Conservation (phyloP, 1,140 invertebrate species). For the Oryzaephilus surinamensis region DNA sequence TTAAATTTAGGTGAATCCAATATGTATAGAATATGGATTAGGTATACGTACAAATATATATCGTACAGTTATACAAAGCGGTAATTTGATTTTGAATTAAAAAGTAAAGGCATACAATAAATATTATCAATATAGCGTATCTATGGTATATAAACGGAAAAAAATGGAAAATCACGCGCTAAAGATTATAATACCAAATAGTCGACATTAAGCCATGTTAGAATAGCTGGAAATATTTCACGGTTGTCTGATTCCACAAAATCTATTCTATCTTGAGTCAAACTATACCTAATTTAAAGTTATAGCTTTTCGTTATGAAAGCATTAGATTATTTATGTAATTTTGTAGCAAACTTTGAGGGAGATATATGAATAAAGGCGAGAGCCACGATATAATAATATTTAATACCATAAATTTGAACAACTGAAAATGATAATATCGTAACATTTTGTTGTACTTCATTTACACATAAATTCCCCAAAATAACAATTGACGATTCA, state of each 20-base stretch:
- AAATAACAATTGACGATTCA: slow-evolving; percentile 18
- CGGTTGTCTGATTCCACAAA: slow-evolving; percentile 14
- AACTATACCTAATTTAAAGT: too few relatives aligned
- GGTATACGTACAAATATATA: too few relatives aligned
- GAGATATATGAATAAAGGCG: slow-evolving; percentile 38
- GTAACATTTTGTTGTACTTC: slow-evolving; percentile 10
- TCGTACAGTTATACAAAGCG: too few relatives aligned
- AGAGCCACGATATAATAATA: slow-evolving; percentile 67
- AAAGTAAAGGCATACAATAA: too few relatives aligned
- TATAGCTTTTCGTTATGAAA: slow-evolving; percentile 9
- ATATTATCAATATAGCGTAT: too few relatives aligned
- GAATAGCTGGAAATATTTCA: slow-evolving; percentile 16
- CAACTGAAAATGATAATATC: slow-evolving; percentile 42
- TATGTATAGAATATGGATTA: too few relatives aligned
- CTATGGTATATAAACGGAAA: too few relatives aligned
- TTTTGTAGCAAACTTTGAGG: too few relatives aligned
- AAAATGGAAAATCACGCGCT: slow-evolving; percentile 17
- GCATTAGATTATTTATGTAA: too few relatives aligned
- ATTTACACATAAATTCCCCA: slow-evolving; percentile 20
- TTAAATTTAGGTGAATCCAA: too few relatives aligned
- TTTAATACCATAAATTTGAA: slow-evolving; percentile 76
- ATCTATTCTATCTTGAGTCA: slow-evolving; percentile 12
- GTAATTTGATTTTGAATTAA: too few relatives aligned
- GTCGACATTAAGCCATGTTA: slow-evolving; percentile 7
- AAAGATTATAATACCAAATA: slow-evolving; percentile 12